A percentile compares a stretch with the other conserved stretches of the same genome.
Conservation (phyloP, 2,888 invertebrate genomes). For the Melieria omissa region DNA sequence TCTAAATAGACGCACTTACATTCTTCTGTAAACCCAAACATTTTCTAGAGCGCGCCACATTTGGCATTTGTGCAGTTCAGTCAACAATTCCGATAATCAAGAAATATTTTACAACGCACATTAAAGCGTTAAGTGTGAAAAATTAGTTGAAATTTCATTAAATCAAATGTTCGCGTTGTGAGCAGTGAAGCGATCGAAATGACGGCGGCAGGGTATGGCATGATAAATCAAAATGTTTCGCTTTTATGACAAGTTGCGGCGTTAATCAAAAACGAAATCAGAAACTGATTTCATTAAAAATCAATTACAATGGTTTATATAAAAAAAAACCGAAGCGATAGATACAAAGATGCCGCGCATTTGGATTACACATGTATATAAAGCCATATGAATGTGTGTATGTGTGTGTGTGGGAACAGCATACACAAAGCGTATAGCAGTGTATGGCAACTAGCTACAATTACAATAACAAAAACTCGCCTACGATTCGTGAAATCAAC, state of each 20-base stretch:
- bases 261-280: background rate
- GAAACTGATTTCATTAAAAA: conserved; percentile 19
- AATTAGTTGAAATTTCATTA: conserved; percentile 13
- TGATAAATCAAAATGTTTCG: conserved; percentile 23
- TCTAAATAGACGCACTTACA: too few species aligned
- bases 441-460: too few species aligned
- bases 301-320: background rate
- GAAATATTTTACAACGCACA: background rate
- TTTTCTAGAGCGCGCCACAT: too few species aligned
- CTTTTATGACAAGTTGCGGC: conserved; percentile 7
- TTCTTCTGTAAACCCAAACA: too few species aligned
- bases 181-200: background rate
- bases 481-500: background rate
- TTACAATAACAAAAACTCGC: conserved; percentile 11
- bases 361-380: too few species aligned
- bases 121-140: conserved; percentile 26
- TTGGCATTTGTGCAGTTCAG: too few species aligned
- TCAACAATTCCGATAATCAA: background rate
- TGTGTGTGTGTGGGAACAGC: too few species aligned
- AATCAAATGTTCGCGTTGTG: background rate
- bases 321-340: too few species aligned
- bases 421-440: too few species aligned
- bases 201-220: background rate
- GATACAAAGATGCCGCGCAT: too few species aligned
- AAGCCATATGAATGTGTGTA: too few species aligned